These are phyloP conservation scores for Philypnodon macrostomus DNA, from an alignment of 2,797 vertebrate genomes.

Conservation along the genomic window DNA sequence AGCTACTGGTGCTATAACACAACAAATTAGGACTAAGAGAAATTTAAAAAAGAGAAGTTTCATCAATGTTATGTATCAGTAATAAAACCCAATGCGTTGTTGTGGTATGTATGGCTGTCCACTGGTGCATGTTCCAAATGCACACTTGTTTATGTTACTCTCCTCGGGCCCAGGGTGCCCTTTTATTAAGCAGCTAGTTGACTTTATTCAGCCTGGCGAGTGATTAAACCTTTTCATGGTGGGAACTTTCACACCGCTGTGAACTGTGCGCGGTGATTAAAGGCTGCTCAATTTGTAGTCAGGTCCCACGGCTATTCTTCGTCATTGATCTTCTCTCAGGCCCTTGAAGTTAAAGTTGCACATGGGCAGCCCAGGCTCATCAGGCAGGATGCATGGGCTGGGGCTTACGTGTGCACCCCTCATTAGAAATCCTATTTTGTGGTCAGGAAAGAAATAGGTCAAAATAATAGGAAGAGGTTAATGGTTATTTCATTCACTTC, in stretches of 20 bases:
- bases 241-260: slow-evolving; percentile 66
- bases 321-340: slow-evolving; percentile 66
- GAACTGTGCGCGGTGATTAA: slow-evolving; percentile 73
- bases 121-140: slow-evolving; percentile 11
- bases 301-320: slow-evolving; percentile 58
- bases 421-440: not conserved
- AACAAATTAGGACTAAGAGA: no score
- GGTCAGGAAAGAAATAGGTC: no score
- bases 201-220: slow-evolving; percentile 64
- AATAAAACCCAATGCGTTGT: no score
- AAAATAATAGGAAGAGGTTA: no score
- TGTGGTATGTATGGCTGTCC: not conserved
- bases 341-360: slow-evolving; percentile 58
- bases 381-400: slow-evolving; percentile 24
- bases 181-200: slow-evolving; percentile 59
- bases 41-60: no score
- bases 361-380: slow-evolving; percentile 34
- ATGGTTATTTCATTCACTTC: no score
- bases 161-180: slow-evolving; percentile 41
- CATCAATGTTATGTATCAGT: no score
- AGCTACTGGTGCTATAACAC: no score
- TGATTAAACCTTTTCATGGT: slow-evolving; percentile 74
- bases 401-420: not conserved
- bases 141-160: slow-evolving; percentile 11
- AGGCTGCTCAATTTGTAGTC: slow-evolving; percentile 64